Evolutionary conservation across 1,140 invertebrate species (phyloP).

Genomic region (Drosophila bocqueti): DNA sequence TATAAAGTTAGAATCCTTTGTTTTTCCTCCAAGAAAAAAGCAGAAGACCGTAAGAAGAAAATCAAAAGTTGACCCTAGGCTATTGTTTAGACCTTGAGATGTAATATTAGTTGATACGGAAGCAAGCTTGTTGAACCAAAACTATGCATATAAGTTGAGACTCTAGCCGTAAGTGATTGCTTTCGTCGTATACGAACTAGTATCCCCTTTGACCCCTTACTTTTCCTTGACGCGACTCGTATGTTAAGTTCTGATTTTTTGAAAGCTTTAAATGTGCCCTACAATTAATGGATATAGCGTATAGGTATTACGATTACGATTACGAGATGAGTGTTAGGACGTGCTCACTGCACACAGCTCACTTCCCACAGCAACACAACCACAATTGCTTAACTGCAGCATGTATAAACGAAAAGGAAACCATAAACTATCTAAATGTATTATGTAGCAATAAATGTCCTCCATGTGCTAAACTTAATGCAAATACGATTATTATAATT

Average conservation of each 20-base stretch:
- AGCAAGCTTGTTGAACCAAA: slow-evolving; percentile 82
- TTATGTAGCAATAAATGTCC: slow-evolving; percentile 81
- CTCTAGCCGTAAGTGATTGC: slow-evolving; percentile 41
- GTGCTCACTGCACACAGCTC: slow-evolving; percentile 7
- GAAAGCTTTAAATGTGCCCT: slow-evolving; percentile 84
- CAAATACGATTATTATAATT: slow-evolving; percentile 57
- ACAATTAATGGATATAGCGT: slow-evolving; percentile 37
- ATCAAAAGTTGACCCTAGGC: slow-evolving; percentile 69
- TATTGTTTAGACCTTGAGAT: slow-evolving; percentile 53
- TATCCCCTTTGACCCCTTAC: background rate
- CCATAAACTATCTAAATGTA: slow-evolving; percentile 65
- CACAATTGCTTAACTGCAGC: slow-evolving; percentile 9
- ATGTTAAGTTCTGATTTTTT: slow-evolving; percentile 60
- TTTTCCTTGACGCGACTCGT: slow-evolving; percentile 24
- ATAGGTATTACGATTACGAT: slow-evolving; percentile 16
- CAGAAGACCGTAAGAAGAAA: slow-evolving; percentile 1
- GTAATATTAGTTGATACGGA: slow-evolving; percentile 42
- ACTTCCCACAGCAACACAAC: background rate
- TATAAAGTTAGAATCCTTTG: slow-evolving; percentile 67
- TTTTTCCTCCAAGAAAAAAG: slow-evolving; percentile 1
- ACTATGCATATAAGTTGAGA: slow-evolving; percentile 67
- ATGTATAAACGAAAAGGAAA: slow-evolving; percentile 52
- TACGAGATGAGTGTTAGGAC: slow-evolving; percentile 22
- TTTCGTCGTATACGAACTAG: slow-evolving; percentile 23
- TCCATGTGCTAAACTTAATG: slow-evolving; percentile 84